These are phyloP conservation scores for Bilobella aurantiaca DNA, from an alignment of 1,140 invertebrate genomes.

Conservation along the genomic window DNA sequence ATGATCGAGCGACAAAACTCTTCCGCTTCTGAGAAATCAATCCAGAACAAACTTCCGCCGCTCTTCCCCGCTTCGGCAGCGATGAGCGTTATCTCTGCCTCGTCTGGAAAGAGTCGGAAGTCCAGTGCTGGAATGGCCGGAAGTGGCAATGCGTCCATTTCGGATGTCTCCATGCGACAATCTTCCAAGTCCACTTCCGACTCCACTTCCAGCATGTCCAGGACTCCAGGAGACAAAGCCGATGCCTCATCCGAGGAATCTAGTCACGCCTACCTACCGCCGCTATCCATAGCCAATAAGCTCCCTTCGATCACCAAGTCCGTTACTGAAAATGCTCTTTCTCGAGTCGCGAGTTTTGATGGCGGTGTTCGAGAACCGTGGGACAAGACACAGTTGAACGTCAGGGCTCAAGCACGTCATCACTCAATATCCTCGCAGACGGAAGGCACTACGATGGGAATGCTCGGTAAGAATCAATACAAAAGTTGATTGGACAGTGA, in stretches of 20 bases:
- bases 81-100: conserved; percentile 23
- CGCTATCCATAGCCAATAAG: neutral
- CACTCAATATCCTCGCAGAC: neutral
- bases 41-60: conserved; percentile 9
- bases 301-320: conserved; percentile 27
- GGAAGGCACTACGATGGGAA: neutral
- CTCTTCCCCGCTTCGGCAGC: conserved; percentile 12
- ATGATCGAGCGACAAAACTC: conserved; percentile 34
- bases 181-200: neutral
- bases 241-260: neutral
- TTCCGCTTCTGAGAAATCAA: conserved; percentile 30
- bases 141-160: conserved; percentile 11
- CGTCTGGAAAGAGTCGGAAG: conserved; percentile 21
- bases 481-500: no score
- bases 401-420: neutral
- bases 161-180: conserved; percentile 16
- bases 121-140: neutral
- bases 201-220: neutral
- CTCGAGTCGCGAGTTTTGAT: conserved; percentile 13
- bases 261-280: neutral
- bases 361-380: neutral
- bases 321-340: conserved; percentile 30
- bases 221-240: conserved; percentile 13
- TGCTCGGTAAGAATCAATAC: neutral
- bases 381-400: neutral